phyloP scores from a whole-genome alignment of 2,113 vertebrate genomes.

The Notarius quadriscutis region DNA sequence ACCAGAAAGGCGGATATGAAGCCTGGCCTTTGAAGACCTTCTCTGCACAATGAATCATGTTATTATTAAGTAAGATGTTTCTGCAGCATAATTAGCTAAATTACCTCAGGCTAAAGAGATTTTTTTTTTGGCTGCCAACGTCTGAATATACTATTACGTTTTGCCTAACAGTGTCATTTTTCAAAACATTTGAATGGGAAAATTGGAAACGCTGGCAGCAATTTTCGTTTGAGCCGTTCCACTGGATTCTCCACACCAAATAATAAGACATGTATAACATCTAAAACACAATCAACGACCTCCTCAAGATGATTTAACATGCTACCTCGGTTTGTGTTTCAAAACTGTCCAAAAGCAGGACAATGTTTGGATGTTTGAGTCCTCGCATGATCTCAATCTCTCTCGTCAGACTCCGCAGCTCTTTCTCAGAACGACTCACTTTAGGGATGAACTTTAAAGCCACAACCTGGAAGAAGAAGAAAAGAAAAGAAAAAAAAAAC shows the following conservation, averaged over 20 bases:
- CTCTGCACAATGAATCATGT: background rate
- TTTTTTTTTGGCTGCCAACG: conserved; percentile 34
- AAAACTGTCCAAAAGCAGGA: conserved; percentile 92
- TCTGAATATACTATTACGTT: conserved; percentile 20
- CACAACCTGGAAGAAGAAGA: conserved; percentile 77
- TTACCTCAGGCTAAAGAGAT: background rate
- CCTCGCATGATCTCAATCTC: conserved; percentile 94
- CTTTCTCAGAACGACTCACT: conserved; percentile 86
- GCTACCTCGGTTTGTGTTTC: conserved; percentile 89
- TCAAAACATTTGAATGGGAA: conserved; percentile 48
- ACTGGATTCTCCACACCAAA: conserved; percentile 29
- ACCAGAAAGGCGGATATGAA: conserved; percentile 1
- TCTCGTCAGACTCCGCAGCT: conserved; percentile 82
- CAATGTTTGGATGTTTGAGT: conserved; percentile 89
- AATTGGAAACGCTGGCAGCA: conserved; percentile 45
- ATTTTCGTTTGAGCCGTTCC: conserved; percentile 42
- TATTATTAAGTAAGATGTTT: background rate
- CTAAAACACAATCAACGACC: background rate
- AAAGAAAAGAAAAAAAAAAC: background rate
- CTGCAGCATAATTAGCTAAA: conserved; percentile 12
- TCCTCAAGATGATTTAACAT: background rate
- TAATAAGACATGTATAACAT: background rate
- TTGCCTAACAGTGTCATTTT: conserved; percentile 41
- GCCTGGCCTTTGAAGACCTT: background rate
- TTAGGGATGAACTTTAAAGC: conserved; percentile 97